These are phyloP conservation scores for Caenorhabditis doughertyi DNA, from an alignment of 2,888 invertebrate species.

Conservation along the genomic window DNA sequence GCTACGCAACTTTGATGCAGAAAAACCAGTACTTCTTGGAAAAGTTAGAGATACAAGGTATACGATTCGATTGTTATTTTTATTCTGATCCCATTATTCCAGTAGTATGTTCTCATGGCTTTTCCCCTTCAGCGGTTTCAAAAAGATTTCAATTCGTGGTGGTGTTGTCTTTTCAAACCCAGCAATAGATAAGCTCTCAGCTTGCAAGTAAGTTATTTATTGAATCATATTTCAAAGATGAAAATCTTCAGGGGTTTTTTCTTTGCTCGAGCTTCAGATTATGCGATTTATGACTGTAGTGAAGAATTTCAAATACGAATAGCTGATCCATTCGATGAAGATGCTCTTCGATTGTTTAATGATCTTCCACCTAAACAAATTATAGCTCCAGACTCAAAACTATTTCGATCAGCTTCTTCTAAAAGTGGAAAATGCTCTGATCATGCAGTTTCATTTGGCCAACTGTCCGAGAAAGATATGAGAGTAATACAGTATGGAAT, in stretches of 20 bases:
- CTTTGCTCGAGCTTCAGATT: slow-evolving; percentile 52
- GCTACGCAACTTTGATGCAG: slow-evolving; percentile 31
- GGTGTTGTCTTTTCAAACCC: slow-evolving; percentile 53
- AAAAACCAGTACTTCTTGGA: slow-evolving; percentile 41
- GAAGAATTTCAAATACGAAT: slow-evolving; percentile 13
- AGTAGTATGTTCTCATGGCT: slow-evolving; percentile 46
- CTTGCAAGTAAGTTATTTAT: slow-evolving; percentile 40
- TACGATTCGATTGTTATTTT: not conserved
- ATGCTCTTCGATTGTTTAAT: slow-evolving; percentile 50
- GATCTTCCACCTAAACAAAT: slow-evolving; percentile 43
- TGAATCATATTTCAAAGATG: not conserved
- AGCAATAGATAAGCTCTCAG: slow-evolving; percentile 44
- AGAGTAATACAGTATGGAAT: slow-evolving; percentile 61
- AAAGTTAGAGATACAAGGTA: slow-evolving; percentile 48
- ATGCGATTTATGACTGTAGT: slow-evolving; percentile 54
- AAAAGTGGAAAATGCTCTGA: slow-evolving; percentile 56
- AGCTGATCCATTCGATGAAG: slow-evolving; percentile 60
- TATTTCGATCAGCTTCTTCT: slow-evolving; percentile 8
- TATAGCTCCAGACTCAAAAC: slow-evolving; percentile 42
- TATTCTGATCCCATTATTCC: not conserved
- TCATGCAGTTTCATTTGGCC: slow-evolving; percentile 58
- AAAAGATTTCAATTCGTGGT: slow-evolving; percentile 45
- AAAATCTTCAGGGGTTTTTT: slow-evolving; percentile 48
- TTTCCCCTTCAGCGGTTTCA: slow-evolving; percentile 48
- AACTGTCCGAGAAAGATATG: slow-evolving; percentile 59